Conservation (phyloP, 2,888 invertebrate species). For the Macrosoma leucophasiata region DNA sequence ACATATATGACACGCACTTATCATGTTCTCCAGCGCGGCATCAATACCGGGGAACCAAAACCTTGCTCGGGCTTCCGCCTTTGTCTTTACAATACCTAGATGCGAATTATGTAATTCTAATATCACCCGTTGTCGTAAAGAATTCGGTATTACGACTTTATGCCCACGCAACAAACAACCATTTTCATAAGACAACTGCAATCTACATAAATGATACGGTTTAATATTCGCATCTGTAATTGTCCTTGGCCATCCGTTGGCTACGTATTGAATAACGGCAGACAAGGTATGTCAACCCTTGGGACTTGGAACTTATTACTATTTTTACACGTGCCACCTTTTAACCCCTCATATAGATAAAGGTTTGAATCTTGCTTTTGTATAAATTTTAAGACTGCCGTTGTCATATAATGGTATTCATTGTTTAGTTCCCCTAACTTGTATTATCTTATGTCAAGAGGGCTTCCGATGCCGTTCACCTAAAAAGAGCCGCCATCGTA, state of each 20-base stretch:
- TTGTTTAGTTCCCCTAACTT: too few relatives aligned
- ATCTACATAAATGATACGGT: constrained; percentile 14
- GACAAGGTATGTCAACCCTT: too few relatives aligned
- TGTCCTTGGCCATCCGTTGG: constrained; percentile 19
- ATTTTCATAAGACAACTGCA: constrained; percentile 14
- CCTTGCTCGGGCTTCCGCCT: constrained; percentile 15
- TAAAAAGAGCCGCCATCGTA: too few relatives aligned
- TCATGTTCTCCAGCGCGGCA: constrained; percentile 11
- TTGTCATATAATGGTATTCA: too few relatives aligned
- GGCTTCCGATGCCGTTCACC: too few relatives aligned
- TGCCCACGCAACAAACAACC: constrained; percentile 14
- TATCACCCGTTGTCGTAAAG: constrained; percentile 4
- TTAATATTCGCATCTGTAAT: constrained; percentile 5
- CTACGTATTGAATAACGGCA: constrained; percentile 7
- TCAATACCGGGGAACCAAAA: constrained; percentile 22
- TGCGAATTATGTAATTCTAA: constrained; percentile 12
- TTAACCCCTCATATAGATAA: too few relatives aligned
- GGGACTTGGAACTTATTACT: too few relatives aligned
- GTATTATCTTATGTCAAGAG: too few relatives aligned
- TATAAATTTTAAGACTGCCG: too few relatives aligned
- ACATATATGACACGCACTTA: constrained; percentile 11
- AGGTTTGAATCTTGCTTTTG: too few relatives aligned
- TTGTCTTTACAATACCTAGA: constrained; percentile 18
- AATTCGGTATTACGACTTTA: constrained; percentile 13
- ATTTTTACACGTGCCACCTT: too few relatives aligned